phyloP scores from a whole-genome alignment of 2,113 vertebrate genomes.

The Candoia aspera region DNA sequence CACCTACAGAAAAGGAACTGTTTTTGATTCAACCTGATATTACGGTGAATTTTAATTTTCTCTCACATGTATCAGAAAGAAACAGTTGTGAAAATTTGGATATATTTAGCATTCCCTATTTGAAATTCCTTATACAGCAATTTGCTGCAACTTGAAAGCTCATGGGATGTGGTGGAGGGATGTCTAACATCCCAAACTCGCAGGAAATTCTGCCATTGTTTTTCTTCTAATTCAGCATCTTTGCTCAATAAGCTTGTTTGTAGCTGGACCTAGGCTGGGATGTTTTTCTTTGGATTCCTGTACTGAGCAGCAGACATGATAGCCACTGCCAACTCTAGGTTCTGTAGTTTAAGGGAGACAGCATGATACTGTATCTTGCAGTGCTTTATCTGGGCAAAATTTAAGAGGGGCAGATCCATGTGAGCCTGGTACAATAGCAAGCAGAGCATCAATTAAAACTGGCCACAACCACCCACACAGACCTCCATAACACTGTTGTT shows the following conservation, averaged over 20 bases:
- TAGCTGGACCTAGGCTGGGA: background rate
- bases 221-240: background rate
- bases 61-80: background rate
- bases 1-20: background rate
- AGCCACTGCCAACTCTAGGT: background rate
- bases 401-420: background rate
- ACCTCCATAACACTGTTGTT: no score
- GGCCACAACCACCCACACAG: no score
- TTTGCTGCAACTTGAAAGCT: background rate
- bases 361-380: background rate
- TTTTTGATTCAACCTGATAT: background rate
- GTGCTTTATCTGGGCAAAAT: background rate
- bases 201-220: background rate
- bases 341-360: background rate
- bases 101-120: background rate
- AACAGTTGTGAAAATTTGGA: background rate
- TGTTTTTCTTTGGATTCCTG: background rate
- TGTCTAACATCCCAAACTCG: background rate
- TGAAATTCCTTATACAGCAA: background rate
- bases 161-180: background rate
- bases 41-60: background rate
- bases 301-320: background rate
- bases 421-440: background rate
- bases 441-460: background rate
- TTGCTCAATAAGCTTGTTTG: background rate